Evolutionary conservation across 1,140 invertebrate genomes (phyloP), one percentile per base, ranked within the genome.

Genomic region (Daktulosphaira vitifoliae): DNA sequence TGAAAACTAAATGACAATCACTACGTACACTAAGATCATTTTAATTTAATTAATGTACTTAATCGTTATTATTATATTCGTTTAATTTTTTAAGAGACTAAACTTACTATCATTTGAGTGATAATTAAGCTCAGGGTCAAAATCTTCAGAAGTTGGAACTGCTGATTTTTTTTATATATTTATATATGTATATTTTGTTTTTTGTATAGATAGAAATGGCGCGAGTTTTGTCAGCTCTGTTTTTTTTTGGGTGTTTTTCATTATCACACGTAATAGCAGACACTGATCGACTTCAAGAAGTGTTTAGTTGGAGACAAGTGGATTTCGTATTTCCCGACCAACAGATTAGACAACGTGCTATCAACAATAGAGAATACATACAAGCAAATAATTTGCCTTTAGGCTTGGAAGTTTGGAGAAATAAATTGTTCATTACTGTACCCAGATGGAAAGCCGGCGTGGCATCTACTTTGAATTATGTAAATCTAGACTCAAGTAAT

Each of bases 361-460:
- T 88, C 7, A 72, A 78, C 15, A 80, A 77, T 1, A 82, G 82
- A 16, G 81, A 82, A 26, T 84, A 81, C 39, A 78, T 86, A 2
- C 85, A 84, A 0, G 81, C 85, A 71, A 88, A 89, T 70, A 84
- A 80, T 37, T 73, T 89, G 6, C 86, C 87, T 1, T 84, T 88
- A 2, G 87, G 87, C 11, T 82, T 89, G 26, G 87, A 90, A 74
- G 77, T 87, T 54, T 88, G 83, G 82, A 78, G 77, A 37, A 84
- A 89, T 69, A 87, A 87, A 65, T 74, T 89, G 0, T 90, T 89
- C 71, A 81, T 90, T 25, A 82, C 81, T 22, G 83, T 90, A 1
- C 87, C 88, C 1, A 80, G 87, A 70, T 89, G 87, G 87, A 78
- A 78, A 44, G 70, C 74, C 23, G 87, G 87, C 22, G 85, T 89